Conservation (phyloP, 2,888 invertebrate genomes). For the Bugulina stolonifera region DNA sequence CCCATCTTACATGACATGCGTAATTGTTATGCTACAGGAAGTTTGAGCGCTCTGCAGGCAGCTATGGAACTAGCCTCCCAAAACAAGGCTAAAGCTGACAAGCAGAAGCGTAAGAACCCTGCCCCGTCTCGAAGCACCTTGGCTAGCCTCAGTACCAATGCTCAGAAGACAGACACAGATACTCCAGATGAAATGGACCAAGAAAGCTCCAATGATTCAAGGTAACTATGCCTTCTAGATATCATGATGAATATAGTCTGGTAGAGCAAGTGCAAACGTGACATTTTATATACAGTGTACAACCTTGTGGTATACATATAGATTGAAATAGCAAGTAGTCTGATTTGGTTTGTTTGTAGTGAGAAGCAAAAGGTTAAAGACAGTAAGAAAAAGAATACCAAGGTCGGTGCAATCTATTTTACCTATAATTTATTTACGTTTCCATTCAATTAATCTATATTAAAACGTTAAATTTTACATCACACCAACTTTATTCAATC, state of each 20-base stretch:
- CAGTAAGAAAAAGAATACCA: neutral
- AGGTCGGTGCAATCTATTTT: neutral
- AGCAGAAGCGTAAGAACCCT: constrained; percentile 17
- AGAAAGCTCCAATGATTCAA: neutral
- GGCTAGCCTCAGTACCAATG: neutral
- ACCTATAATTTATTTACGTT: neutral
- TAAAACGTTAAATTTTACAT: neutral
- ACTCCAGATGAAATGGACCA: neutral
- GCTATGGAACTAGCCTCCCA: constrained; percentile 5
- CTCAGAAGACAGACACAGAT: neutral
- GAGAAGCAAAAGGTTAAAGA: constrained; percentile 5
- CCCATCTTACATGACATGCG: too few species aligned
- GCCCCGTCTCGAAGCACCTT: neutral
- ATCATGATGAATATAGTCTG: too few species aligned
- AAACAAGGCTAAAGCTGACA: constrained; percentile 20
- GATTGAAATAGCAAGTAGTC: too few species aligned
- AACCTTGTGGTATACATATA: too few species aligned
- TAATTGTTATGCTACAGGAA: too few species aligned
- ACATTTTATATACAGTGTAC: too few species aligned
- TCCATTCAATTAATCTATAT: neutral
- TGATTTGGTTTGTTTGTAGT: too few species aligned
- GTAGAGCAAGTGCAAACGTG: too few species aligned
- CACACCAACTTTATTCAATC: neutral
- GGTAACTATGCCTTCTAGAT: neutral
- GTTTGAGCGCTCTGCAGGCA: constrained; percentile 6